Evolutionary conservation across 2,888 invertebrate genomes (phyloP), one percentile per base, ranked within the genome.

Genomic region (Melipona beecheii): DNA sequence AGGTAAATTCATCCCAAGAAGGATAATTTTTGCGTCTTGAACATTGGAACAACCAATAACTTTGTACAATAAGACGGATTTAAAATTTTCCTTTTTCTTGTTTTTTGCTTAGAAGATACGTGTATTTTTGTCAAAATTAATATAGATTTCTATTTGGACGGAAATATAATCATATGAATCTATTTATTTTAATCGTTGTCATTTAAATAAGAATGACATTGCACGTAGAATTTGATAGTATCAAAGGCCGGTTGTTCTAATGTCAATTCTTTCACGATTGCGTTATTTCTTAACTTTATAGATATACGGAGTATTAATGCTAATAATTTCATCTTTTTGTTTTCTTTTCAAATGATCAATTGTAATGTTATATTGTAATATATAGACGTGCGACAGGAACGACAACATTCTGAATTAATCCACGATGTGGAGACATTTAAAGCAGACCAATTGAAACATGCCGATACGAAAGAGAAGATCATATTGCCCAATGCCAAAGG

Each of bases 401-500:
- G 96, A 93, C 97, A 96, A 93, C 97, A 97, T 95, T 96, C 96
- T 92, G 97, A 97, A 90, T 96, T 98, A 89, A 96, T 97, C 92
- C 96, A 97, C 90, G 97, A 96, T 89, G 96, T 97, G 92, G 97
- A 97, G 95, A 96, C 96, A 93, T 98, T 98, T 95, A 96, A 97
- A 95, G 94, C 97, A 86, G 96, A 96, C 91, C 96, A 96, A 92
- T 96, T 97, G 95, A 97, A 97, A 95, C 96, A 97, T 94, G 97
- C 97, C 73, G 96, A 97, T 93, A 98, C 97, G 83, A 95, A 96
- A 93, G 98, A 98, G 96, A 98, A 98, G 96, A 96, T 97, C 92
- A 95, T 97, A 88, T 96, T 98, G 92, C 98, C 98, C 81, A 97
- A 97, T 92, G 97, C 97, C 92, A 96, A 97, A 97, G 97, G 98